phyloP scores from a whole-genome alignment of 2,888 invertebrate genomes.

The Callosobruchus maculatus region DNA sequence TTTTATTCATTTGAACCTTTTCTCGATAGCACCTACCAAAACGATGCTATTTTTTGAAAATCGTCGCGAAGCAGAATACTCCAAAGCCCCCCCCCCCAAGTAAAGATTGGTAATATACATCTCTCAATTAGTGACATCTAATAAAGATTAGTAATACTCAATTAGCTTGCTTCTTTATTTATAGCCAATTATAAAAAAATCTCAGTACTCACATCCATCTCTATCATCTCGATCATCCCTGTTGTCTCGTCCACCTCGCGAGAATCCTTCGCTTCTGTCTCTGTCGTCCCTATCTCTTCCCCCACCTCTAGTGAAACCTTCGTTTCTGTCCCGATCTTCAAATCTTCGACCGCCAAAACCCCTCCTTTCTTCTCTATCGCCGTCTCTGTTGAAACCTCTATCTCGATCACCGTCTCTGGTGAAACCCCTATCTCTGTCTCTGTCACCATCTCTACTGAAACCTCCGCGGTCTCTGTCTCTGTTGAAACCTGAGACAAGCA shows the following conservation, averaged over 20 bases:
- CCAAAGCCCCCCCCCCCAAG: no score
- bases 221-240: conserved; percentile 13
- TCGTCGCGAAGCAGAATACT: no score
- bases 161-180: no score
- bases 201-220: not conserved
- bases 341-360: conserved; percentile 18
- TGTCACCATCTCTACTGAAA: conserved; percentile 2
- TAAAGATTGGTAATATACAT: no score
- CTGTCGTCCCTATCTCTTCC: conserved; percentile 12
- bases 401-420: not conserved
- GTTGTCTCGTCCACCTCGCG: conserved; percentile 16
- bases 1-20: no score
- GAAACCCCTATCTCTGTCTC: not conserved
- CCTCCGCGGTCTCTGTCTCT: conserved; percentile 19
- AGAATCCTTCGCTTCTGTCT: conserved; percentile 3
- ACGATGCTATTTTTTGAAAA: no score
- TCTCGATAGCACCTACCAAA: no score
- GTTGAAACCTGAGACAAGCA: conserved; percentile 17
- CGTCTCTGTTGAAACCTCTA: not conserved
- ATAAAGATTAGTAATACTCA: no score
- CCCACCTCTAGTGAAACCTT: conserved; percentile 23
- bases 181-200: no score
- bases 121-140: no score
- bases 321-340: conserved; percentile 30
- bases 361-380: conserved; percentile 10